Evolutionary conservation across 2,797 vertebrate species (phyloP).

Genomic region (Busarellus nigricollis): DNA sequence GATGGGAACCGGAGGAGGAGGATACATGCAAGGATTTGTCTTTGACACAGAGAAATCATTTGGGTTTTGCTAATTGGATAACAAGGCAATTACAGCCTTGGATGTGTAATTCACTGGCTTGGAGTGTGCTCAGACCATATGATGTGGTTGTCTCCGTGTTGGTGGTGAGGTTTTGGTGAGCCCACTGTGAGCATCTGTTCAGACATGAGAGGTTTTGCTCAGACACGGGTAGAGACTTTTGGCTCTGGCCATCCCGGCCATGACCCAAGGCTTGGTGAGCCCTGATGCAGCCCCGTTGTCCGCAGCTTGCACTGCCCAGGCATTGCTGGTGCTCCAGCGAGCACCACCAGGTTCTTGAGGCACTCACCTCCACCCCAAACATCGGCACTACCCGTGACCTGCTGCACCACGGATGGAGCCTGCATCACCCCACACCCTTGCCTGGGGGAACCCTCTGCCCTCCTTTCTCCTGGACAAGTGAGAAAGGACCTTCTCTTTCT

Average conservation of each 20-base stretch:
- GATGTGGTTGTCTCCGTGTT: neutral
- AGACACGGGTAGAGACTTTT: accelerated
- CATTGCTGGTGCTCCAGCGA: neutral
- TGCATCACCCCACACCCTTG: accelerated
- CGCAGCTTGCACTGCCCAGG: neutral
- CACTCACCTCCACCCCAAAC: neutral
- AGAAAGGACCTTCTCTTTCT: too few species aligned
- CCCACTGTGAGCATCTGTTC: neutral
- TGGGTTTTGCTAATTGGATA: constrained; percentile 21
- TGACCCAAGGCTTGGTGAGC: neutral
- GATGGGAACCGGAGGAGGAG: neutral
- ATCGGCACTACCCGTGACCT: accelerated
- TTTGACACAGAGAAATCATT: neutral
- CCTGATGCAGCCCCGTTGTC: accelerated
- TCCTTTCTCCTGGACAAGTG: neutral
- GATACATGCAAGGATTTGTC: neutral
- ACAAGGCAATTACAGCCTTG: neutral
- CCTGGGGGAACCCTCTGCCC: neutral
- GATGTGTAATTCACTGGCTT: neutral
- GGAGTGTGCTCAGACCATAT: neutral
- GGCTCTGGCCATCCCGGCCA: neutral
- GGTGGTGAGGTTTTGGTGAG: neutral
- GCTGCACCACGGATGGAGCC: accelerated
- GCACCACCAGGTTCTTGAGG: neutral
- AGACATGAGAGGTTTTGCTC: neutral